These are phyloP conservation scores for Tringa solitaria DNA, from an alignment of 2,113 vertebrate species.

Conservation along the genomic window DNA sequence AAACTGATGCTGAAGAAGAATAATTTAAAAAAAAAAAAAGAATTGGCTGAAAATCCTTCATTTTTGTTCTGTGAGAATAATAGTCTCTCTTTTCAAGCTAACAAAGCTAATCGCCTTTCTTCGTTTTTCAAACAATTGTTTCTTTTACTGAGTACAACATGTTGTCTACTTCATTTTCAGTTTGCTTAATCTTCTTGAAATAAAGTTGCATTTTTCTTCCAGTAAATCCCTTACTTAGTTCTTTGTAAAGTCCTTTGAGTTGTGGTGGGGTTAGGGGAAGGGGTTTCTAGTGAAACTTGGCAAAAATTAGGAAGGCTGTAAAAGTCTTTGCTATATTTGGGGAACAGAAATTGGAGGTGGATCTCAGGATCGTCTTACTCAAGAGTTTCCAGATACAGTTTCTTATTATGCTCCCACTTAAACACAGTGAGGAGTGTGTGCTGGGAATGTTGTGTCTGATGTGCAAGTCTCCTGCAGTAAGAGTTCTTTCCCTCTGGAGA, in stretches of 20 bases:
- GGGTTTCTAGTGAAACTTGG: neutral
- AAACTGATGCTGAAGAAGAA: neutral
- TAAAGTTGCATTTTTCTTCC: conserved; percentile 22
- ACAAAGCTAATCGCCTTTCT: neutral
- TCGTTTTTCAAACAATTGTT: neutral
- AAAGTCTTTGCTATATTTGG: neutral
- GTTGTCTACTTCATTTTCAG: neutral
- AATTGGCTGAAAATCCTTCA: neutral
- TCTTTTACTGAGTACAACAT: neutral
- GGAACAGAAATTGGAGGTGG: neutral
- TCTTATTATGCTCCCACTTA: neutral
- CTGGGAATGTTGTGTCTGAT: neutral
- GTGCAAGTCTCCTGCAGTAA: neutral
- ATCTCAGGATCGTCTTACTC: neutral
- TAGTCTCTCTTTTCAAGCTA: neutral
- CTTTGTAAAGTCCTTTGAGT: conserved; percentile 2
- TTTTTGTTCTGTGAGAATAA: neutral
- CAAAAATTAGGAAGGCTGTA: neutral
- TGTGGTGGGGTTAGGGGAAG: neutral
- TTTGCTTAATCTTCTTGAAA: conserved; percentile 32
- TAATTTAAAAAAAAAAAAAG: neutral
- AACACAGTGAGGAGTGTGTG: neutral
- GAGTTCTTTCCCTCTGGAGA: neutral
- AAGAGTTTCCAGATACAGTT: neutral
- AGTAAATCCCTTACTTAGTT: conserved; percentile 17